Conservation (phyloP, 2,113 vertebrate species). For the Dendropsophus ebraccatus region DNA sequence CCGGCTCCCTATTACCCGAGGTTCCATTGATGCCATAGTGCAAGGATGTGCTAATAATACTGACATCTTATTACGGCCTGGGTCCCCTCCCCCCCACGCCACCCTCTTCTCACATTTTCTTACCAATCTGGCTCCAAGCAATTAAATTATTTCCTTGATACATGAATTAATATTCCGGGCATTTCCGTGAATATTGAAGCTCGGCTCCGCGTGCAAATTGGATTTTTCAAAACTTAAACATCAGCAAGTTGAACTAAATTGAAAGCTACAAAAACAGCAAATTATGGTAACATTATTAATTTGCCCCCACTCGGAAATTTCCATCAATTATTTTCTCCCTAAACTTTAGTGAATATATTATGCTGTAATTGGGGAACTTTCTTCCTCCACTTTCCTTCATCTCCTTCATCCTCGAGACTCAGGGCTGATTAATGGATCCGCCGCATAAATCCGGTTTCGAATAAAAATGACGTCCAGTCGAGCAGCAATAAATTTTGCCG, state of each 20-base stretch:
- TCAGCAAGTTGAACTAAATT: conserved; percentile 36
- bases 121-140: neutral
- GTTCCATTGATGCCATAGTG: too few species aligned
- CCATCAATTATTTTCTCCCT: conserved; percentile 26
- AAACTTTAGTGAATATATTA: conserved; percentile 45
- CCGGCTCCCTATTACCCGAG: too few species aligned
- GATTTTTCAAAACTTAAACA: conserved; percentile 42
- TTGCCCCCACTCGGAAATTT: conserved; percentile 21
- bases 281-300: conserved; percentile 41
- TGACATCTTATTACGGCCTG: neutral
- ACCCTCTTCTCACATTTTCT: neutral
- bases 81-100: neutral
- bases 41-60: neutral
- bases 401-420: conserved; percentile 27
- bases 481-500: conserved; percentile 34
- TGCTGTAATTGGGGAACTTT: conserved; percentile 46
- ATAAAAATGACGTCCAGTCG: conserved; percentile 22
- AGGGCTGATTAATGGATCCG: conserved; percentile 48
- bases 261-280: conserved; percentile 46
- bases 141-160: conserved; percentile 24
- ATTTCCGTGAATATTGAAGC: neutral
- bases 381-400: conserved; percentile 12
- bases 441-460: conserved; percentile 14
- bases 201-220: conserved; percentile 24
- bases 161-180: conserved; percentile 14